Base-by-base conservation (phyloP, 2,888 invertebrate genomes). In the Pandemis cinnamomeana region DNA sequence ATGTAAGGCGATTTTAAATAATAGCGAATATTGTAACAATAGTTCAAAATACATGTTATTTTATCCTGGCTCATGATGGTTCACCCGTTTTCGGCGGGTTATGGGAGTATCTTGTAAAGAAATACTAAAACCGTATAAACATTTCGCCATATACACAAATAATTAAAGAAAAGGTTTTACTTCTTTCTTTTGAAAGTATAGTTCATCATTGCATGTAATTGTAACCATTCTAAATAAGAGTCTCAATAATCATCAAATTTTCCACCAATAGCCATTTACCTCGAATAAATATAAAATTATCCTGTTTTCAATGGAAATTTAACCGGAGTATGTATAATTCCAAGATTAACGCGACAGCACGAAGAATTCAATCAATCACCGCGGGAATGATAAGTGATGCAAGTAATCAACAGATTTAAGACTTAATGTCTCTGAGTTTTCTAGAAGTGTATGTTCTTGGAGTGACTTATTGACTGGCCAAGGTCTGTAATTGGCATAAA, bases 281-380 rank as follows among this genome's bases (percentile, higher is more conserved):
- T 48, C 44, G 13, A n/a, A 7, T 8, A n/a, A 42, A 62, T 7
- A 42, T 42, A 62, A 41, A 42, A 42, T 48, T 27, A 51, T 27
- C 48, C 48, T 64, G 64, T 64, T 27, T 13, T 7, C 27, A 48
- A 36, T 27, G n/a, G 64, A 36, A 46, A 60, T 27, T 67, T 10
- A 62, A 67, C 62, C 53, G 0, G 62, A 61, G 55, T 46, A 51
- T 27, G 67, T n/a, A 51, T 51, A 53, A 67, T 72, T 46, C 62
- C 62, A 48, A 46, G 20, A 67, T 67, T 55, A 72, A 53, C 67
- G 61, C 71, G 44, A 62, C 67, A 67, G 61, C 55, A 67, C 62
- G 11, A 5, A 58, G 44, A 44, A 10, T 44, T 20, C 70, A 27
- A 63, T 70, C 42, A 53, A 61, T 61, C 71, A 62, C 48, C 0